Percentiles rank a stretch among this genome's conserved stretches.
These are phyloP conservation scores for Lepidurus couesii DNA, from an alignment of 1,140 invertebrate genomes.

Conservation along the genomic window DNA sequence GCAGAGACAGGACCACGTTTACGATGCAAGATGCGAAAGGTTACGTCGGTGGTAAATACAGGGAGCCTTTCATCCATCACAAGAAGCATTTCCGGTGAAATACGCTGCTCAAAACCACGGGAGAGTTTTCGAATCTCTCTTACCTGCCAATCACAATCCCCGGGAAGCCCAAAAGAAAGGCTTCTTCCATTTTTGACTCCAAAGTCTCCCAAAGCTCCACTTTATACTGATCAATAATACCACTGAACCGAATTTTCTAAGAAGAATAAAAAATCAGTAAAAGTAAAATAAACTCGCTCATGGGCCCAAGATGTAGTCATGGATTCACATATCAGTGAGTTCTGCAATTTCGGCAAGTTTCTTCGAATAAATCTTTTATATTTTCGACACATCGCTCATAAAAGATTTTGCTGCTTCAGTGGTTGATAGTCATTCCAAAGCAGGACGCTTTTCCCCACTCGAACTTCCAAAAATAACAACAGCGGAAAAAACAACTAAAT, in stretches of 20 bases:
- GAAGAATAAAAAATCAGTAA: background rate
- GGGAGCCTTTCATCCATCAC: slow-evolving; percentile 9
- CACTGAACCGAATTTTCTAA: background rate
- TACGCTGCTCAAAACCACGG: background rate
- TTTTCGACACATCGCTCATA: too few species aligned
- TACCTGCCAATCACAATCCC: slow-evolving; percentile 12
- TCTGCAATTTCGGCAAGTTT: too few species aligned
- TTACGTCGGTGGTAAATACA: background rate
- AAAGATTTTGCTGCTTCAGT: background rate
- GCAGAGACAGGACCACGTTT: background rate
- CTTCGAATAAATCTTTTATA: too few species aligned
- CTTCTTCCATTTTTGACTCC: background rate
- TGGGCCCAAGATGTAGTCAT: too few species aligned
- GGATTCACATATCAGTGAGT: too few species aligned
- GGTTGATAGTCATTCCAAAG: background rate
- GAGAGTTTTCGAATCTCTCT: background rate
- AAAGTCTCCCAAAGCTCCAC: background rate
- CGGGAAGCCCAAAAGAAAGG: background rate
- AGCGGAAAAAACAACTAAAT: background rate
- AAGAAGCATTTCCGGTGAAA: background rate
- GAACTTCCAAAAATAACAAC: background rate
- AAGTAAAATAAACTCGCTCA: too few species aligned
- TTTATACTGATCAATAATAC: background rate
- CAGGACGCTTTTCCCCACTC: background rate
- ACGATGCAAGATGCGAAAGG: background rate